Evolutionary conservation across 2,113 vertebrate species (phyloP).

Genomic region (Anas platyrhynchos): DNA sequence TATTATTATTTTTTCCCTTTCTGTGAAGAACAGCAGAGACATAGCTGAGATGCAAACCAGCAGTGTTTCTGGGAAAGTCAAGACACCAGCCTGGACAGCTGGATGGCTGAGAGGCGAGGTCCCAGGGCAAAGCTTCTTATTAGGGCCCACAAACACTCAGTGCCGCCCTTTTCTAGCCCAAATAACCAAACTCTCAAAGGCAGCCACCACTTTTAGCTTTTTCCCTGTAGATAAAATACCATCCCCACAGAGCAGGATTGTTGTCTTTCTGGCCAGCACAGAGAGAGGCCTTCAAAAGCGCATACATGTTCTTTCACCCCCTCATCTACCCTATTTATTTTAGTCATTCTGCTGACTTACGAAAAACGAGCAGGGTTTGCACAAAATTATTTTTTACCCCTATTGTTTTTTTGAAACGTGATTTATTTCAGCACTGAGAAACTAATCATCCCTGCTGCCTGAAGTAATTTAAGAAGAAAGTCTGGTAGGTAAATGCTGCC

Average conservation of each 20-base stretch:
- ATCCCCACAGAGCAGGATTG: no score
- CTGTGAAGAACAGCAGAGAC: not conserved
- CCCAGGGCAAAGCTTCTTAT: not conserved
- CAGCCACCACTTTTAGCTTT: not conserved
- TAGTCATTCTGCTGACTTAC: not conserved
- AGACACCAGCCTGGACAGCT: not conserved
- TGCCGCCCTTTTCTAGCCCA: not conserved
- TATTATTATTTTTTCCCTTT: not conserved
- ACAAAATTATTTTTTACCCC: not conserved
- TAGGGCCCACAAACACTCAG: not conserved
- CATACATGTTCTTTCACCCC: fast-evolving
- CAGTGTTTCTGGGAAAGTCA: not conserved
- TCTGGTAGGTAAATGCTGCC: conserved; percentile 61
- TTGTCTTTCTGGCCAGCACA: not conserved
- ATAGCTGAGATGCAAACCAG: not conserved
- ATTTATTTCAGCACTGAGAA: not conserved
- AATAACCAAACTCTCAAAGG: not conserved
- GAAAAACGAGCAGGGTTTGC: not conserved
- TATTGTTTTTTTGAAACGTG: not conserved
- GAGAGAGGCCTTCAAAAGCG: not conserved
- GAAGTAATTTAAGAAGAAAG: not conserved
- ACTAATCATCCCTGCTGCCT: not conserved
- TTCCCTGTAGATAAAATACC: not conserved
- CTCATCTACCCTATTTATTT: not conserved
- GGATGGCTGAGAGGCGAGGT: not conserved